Evolutionary conservation across 2,888 invertebrate species (phyloP), one percentile per base, ranked within the genome.

Genomic region (Apomyelois bistriatella): DNA sequence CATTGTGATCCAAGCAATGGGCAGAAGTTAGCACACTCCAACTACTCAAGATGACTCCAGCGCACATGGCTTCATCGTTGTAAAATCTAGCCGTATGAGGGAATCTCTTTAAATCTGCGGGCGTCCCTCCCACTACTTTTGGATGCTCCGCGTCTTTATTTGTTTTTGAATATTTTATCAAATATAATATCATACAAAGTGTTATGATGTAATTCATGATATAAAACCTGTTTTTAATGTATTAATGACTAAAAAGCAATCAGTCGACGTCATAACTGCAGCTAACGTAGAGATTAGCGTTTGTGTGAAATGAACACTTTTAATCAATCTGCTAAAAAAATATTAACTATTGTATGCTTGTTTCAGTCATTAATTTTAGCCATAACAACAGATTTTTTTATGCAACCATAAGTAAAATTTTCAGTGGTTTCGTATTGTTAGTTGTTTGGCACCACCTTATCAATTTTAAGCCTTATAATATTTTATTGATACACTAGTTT

Each of bases 21-120:
- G 79, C 86, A 0, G 85, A 74, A 0, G 86, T 82, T 13, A 85
- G 57, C 1, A 85, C 48, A 2, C 71, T 58, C 74, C 79, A 84
- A 37, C 77, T 80, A 47, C 77, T 78, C 1, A 86, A 5, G 6
- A 87, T 79, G 0, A 69, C 73, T 0, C 82, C 85, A 5, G 78
- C 78, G 55, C 86, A 86, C 36, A 85, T 56, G 0, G 72, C 56
- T 0, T 79, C 83, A 6, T 57, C 51, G 55, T 85, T 86, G 36
- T 74, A 79, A 46, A 87, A 69, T 54, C 82, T 74, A 0, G 72
- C 76, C 1, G 77, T 66, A 47, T 64, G 75, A 0, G 86, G 85
- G 51, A 70, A 79, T 1, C 51, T 53, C 10, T 73, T 68, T 12
- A 83, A 53, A 0, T 55, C 30, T 5, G 74, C 75, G 0, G 69